Percentiles rank a stretch among this genome's conserved stretches.
These are phyloP conservation scores for Gymnoscopelus microlampas DNA, from an alignment of 2,797 vertebrate species.

Conservation along the genomic window DNA sequence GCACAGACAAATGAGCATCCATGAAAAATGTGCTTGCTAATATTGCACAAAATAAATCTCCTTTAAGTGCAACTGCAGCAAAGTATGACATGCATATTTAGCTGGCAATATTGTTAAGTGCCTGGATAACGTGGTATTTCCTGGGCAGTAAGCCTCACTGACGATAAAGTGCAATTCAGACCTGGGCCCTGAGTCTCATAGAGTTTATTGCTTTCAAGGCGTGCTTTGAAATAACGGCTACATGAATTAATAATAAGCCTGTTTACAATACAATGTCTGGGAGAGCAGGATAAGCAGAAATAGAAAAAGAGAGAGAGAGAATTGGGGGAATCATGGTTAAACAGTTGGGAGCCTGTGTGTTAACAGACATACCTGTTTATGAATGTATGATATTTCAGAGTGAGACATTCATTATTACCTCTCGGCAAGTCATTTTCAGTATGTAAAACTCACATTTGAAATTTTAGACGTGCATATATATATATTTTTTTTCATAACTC, in stretches of 20 bases:
- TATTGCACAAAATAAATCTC: not conserved
- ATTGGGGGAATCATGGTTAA: too few relatives aligned
- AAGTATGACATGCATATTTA: not conserved
- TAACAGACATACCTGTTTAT: too few relatives aligned
- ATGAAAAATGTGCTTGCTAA: not conserved
- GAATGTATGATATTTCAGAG: too few relatives aligned
- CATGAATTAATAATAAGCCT: slow-evolving; percentile 48
- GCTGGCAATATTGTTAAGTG: slow-evolving; percentile 30
- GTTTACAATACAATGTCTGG: slow-evolving; percentile 18
- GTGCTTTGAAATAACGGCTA: slow-evolving; percentile 22
- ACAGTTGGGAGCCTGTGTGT: too few relatives aligned
- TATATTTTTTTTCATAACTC: too few relatives aligned
- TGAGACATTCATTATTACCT: too few relatives aligned
- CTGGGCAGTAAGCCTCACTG: not conserved
- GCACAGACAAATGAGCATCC: not conserved
- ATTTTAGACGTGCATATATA: too few relatives aligned
- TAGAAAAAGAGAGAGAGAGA: not conserved
- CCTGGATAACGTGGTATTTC: slow-evolving; percentile 4
- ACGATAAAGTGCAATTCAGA: not conserved
- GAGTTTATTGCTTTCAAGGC: slow-evolving; percentile 17
- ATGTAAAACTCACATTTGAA: too few relatives aligned
- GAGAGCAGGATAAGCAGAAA: not conserved
- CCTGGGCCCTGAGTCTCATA: slow-evolving; percentile 1
- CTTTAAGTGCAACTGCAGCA: slow-evolving; percentile 1
- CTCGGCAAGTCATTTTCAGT: too few relatives aligned